Evolutionary conservation across 2,888 invertebrate species (phyloP).

Genomic region (Cryptus viduatorius): DNA sequence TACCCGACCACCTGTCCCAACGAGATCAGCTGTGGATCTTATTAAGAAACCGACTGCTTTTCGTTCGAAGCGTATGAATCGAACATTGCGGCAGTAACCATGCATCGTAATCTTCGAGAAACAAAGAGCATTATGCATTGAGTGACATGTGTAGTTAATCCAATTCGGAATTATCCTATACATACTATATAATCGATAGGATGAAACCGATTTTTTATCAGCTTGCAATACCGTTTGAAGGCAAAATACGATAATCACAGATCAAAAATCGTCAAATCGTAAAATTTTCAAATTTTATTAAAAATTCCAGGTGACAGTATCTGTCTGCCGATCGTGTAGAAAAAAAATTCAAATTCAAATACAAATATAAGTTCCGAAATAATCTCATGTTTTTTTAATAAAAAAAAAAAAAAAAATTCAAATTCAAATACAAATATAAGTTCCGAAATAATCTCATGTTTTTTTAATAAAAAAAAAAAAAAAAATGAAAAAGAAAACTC

Average conservation of each 20-base stretch:
- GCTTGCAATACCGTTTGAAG: too few relatives aligned
- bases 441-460: too few relatives aligned
- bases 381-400: too few relatives aligned
- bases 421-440: too few relatives aligned
- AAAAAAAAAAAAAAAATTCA: neutral
- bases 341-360: neutral
- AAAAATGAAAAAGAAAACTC: too few relatives aligned
- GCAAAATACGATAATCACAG: too few relatives aligned
- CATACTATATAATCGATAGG: neutral
- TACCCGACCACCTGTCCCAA: conserved; percentile 39
- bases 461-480: too few relatives aligned
- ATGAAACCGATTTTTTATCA: too few relatives aligned
- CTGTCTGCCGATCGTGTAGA: neutral
- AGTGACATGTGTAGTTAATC: conserved; percentile 9
- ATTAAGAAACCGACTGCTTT: conserved; percentile 24
- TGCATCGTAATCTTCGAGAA: neutral
- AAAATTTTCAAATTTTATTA: too few relatives aligned
- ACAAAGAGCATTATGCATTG: neutral
- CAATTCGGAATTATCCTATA: conserved; percentile 4
- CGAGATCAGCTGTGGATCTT: conserved; percentile 48
- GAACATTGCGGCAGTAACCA: neutral
- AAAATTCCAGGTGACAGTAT: too few relatives aligned
- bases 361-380: too few relatives aligned
- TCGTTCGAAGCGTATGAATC: conserved; percentile 6
- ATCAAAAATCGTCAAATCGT: too few relatives aligned